Evolutionary conservation across 2,113 vertebrate genomes (phyloP).

Genomic region (Labeo rohita): DNA sequence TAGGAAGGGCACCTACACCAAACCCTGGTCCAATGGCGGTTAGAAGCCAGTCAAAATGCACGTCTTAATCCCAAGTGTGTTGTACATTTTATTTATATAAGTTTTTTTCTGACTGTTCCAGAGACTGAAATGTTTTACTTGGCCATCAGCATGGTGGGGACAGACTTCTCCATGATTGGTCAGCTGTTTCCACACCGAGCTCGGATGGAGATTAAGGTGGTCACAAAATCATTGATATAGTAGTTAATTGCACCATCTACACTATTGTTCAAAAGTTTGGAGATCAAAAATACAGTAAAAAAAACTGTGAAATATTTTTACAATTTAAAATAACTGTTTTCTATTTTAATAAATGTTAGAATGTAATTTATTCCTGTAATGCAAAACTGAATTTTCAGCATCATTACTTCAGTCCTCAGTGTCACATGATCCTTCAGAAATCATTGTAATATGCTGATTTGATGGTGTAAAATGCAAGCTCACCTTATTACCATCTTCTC

Average conservation of each 20-base stretch:
- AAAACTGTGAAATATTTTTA: too few species aligned
- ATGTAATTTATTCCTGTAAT: background rate
- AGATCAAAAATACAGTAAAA: too few species aligned
- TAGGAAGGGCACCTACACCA: constrained; percentile 86
- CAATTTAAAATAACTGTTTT: background rate
- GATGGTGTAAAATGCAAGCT: background rate
- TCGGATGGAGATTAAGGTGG: constrained; percentile 92
- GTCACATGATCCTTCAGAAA: background rate
- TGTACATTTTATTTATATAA: background rate
- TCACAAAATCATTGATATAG: background rate
- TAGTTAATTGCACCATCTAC: background rate
- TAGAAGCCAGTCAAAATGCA: constrained; percentile 2
- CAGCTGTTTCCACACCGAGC: constrained; percentile 93
- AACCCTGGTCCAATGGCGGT: constrained; percentile 96
- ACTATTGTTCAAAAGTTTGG: background rate
- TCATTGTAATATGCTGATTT: background rate
- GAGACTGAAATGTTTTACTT: constrained; percentile 99
- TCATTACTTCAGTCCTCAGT: background rate
- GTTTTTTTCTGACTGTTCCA: constrained; percentile 64
- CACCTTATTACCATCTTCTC: background rate
- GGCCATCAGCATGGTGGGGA: constrained; percentile 99
- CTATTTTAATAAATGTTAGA: too few species aligned
- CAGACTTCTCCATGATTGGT: constrained; percentile 96
- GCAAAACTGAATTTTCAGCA: background rate
- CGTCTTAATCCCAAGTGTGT: background rate